These are phyloP conservation scores for Epirrhoe alternata DNA, from an alignment of 2,888 invertebrate genomes.

Conservation along the genomic window DNA sequence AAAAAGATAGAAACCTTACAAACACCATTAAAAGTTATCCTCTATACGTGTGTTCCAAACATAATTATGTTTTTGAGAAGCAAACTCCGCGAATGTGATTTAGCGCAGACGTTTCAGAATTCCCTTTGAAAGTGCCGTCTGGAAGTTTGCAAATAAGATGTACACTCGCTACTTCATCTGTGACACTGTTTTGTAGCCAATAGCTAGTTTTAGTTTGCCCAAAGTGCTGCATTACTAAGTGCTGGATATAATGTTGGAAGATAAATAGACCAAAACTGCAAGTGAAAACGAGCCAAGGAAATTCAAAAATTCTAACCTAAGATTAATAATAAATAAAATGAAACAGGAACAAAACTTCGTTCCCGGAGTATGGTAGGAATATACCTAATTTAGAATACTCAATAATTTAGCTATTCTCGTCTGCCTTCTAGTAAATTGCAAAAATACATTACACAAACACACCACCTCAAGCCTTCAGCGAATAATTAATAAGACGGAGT, in stretches of 20 bases:
- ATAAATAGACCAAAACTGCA: too few species aligned
- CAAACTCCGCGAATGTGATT: constrained; percentile 36
- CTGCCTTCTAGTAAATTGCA: not conserved
- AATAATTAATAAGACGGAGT: constrained; percentile 22
- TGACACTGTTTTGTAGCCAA: not conserved
- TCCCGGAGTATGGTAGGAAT: too few species aligned
- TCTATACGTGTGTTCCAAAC: constrained; percentile 22
- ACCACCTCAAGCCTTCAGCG: constrained; percentile 14
- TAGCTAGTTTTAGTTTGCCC: not conserved
- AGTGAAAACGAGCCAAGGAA: too few species aligned
- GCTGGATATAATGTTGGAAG: not conserved
- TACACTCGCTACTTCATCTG: not conserved
- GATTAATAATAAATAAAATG: too few species aligned
- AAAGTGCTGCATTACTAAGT: not conserved
- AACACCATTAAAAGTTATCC: constrained; percentile 22
- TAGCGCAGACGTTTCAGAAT: constrained; percentile 15
- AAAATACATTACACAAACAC: constrained; percentile 1
- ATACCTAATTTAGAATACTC: too few species aligned
- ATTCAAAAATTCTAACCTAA: too few species aligned
- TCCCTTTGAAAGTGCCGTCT: constrained; percentile 29
- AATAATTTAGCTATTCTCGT: not conserved
- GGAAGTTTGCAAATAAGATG: constrained; percentile 22
- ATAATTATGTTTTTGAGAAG: constrained; percentile 30
- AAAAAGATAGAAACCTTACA: not conserved
- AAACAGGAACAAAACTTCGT: too few species aligned